These are phyloP conservation scores for Lycodopsis pacificus DNA, from an alignment of 2,797 vertebrate species.

Conservation along the genomic window DNA sequence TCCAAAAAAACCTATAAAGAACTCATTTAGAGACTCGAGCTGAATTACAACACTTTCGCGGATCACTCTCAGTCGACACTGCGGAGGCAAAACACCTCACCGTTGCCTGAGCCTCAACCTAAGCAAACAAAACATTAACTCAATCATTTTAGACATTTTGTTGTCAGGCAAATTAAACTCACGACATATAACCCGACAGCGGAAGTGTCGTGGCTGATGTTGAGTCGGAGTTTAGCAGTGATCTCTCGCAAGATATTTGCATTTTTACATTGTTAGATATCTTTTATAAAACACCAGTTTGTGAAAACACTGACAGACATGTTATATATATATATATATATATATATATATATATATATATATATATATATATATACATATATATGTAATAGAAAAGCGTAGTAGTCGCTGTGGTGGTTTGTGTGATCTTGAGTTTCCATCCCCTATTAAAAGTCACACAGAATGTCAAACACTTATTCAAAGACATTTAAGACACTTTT, in stretches of 20 bases:
- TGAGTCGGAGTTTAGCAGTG: constrained; percentile 14
- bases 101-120: not conserved
- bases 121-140: constrained; percentile 9
- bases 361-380: too few relatives aligned
- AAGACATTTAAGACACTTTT: not conserved
- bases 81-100: constrained; percentile 22
- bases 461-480: constrained; percentile 7
- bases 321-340: not conserved
- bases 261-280: constrained; percentile 18
- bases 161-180: constrained; percentile 23
- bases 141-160: constrained; percentile 17
- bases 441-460: constrained; percentile 21
- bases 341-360: too few relatives aligned
- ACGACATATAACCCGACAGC: constrained; percentile 21
- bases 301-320: not conserved
- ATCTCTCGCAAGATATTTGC: constrained; percentile 8
- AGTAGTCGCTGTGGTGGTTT: constrained; percentile 24
- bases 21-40: not conserved
- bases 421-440: constrained; percentile 32
- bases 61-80: constrained; percentile 25
- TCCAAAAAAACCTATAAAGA: not conserved
- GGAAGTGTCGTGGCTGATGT: not conserved
- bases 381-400: constrained; percentile 17
- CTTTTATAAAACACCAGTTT: constrained; percentile 29
- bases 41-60: not conserved